Evolutionary conservation across 1,140 invertebrate species (phyloP), one percentile per base, ranked within the genome.

Genomic region (Papilio aristodemus): DNA sequence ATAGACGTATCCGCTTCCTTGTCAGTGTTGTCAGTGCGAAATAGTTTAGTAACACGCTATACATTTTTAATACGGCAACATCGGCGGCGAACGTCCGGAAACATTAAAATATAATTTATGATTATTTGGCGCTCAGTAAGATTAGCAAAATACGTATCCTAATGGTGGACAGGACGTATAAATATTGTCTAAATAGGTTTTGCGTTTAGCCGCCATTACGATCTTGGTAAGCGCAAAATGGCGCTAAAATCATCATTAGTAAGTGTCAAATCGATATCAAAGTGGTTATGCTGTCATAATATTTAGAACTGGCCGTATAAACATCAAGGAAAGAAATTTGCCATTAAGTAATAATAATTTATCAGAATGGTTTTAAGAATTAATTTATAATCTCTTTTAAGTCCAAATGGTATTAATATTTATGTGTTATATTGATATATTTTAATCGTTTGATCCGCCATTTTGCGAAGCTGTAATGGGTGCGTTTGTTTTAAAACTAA

Each of bases 71-170:
- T 80, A 80, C 78, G 76, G 78, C 79, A 84, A 84, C 85, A 89
- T 84, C 78, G 86, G 80, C 80, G 77, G 79, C 81, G 75, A 81
- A 74, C 74, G 81, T 81, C 86, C 86, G 89, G 89, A 90, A 89
- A 89, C 85, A 90, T 89, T 89, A 91, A 88, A 85, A 79, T 81
- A 86, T 90, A 85, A 91, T 91, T 89, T 91, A 91, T 78, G 79
- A 80, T 62, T 79, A 80, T 84, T 86, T 84, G 78, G 79, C 79
- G 76, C 82, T 86, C 84, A 87, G 83, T 82, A 76, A 87, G 85
- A 90, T 91, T 87, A 87, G 80, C 84, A 74, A 81, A 85, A 87
- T 85, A 79, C 69, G 70, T 67, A 75, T 73, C 73, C 77, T 86
- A 86, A 89, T 85, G 85, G 79, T 39, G 46, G 70, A 76, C 80